These are phyloP conservation scores for Thunnus albacares DNA, from an alignment of 2,797 vertebrate species.

Conservation along the genomic window DNA sequence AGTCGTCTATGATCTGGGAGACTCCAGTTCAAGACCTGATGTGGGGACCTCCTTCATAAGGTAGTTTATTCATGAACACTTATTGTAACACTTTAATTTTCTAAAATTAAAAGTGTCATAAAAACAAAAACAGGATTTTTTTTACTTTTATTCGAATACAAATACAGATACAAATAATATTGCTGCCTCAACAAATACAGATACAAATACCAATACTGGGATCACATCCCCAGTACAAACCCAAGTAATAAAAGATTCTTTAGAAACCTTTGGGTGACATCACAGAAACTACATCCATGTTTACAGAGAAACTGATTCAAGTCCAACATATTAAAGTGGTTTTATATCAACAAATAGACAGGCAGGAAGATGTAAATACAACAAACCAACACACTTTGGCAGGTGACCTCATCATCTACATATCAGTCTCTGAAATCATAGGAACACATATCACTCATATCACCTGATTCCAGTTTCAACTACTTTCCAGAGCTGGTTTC, in stretches of 20 bases:
- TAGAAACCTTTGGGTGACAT: not conserved
- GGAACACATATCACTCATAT: not conserved
- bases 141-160: too few species aligned
- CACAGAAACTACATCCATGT: not conserved
- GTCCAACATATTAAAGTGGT: not conserved
- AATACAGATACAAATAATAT: too few species aligned
- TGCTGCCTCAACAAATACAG: too few species aligned
- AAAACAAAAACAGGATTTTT: too few species aligned
- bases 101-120: too few species aligned
- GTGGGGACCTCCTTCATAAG: too few species aligned
- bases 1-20: too few species aligned
- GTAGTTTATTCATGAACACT: too few species aligned
- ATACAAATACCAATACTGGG: too few species aligned
- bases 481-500: constrained; percentile 23
- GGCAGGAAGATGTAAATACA: not conserved
- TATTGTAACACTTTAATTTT: too few species aligned
- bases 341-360: not conserved
- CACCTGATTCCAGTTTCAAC: constrained; percentile 28
- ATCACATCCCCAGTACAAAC: not conserved
- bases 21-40: too few species aligned
- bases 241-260: not conserved
- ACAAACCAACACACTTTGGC: constrained; percentile 1
- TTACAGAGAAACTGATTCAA: not conserved
- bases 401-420: constrained; percentile 12
- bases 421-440: constrained; percentile 29